phyloP scores from a whole-genome alignment of 30 jellyfish, hydroid and myxozoan species.

The Chrysaora quinquecirrha region DNA sequence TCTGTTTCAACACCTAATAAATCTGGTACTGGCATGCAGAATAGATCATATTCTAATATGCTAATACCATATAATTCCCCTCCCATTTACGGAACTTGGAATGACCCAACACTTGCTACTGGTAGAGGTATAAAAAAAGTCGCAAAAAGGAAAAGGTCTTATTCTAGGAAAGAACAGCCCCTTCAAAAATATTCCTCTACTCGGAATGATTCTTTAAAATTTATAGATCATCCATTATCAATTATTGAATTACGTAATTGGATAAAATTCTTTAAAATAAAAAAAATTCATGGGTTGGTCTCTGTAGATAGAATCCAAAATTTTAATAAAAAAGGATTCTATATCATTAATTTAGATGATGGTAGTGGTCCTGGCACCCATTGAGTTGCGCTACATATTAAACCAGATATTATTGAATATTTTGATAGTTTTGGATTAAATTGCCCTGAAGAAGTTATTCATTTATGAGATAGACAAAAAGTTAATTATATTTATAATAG shows the following conservation, averaged over 20 bases:
- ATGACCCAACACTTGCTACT: constrained; percentile 4
- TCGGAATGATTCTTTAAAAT: constrained; percentile 29
- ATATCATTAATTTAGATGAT: too few species aligned
- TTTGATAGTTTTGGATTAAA: too few species aligned
- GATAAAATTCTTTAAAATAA: constrained; percentile 33
- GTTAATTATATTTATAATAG: too few species aligned
- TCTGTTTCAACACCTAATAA: constrained; percentile 20
- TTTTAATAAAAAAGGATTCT: too few species aligned
- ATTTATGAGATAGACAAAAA: too few species aligned
- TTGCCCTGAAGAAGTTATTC: too few species aligned
- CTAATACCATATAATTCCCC: constrained; percentile 4
- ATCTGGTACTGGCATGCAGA: constrained; percentile 30
- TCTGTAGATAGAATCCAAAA: too few species aligned
- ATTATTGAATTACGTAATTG: constrained; percentile 13
- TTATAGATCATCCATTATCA: constrained; percentile 28
- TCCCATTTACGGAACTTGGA: constrained; percentile 22
- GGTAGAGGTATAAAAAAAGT: constrained; percentile 26
- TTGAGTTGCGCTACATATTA: too few species aligned
- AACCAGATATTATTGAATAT: too few species aligned
- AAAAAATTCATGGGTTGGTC: constrained; percentile 36
- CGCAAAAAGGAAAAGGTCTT: constrained; percentile 18
- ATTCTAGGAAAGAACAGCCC: constrained; percentile 63
- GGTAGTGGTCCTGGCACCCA: too few species aligned
- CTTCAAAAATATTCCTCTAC: constrained; percentile 24
- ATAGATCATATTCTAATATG: constrained; percentile 16